Evolutionary conservation across 2,888 invertebrate species (phyloP), one percentile per base, ranked within the genome.

Genomic region (Netelia virgata): DNA sequence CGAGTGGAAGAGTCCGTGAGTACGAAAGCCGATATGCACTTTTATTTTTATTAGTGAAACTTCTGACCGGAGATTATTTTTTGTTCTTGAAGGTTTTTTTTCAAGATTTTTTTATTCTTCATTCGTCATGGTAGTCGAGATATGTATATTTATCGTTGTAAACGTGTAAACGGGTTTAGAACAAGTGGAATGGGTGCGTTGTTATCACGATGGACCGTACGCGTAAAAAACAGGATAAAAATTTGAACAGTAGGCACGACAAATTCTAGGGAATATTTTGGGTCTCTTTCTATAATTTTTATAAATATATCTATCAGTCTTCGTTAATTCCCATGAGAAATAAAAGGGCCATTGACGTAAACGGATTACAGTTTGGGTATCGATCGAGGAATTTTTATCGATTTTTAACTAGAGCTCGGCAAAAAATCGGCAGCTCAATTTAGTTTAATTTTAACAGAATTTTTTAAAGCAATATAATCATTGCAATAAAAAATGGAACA

Each of bases 261-360:
- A 72, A 74, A 74, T 36, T 63, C 63, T 20, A 23, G 68, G 43
- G 70, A 64, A 78, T 78, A 79, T 83, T 64, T 50, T 47, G 47
- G 47, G 16, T 23, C 59, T 63, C 18, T 47, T 14, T 47, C 3
- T 47, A 10, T 1, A 10, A 10, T 47, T 1, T 14, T 14, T 47
- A 10, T 11, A 10, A 3, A 10, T 47, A 10, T 47, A 10, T 47
- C 11, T 11, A 3, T 47, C 47, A 14, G 11, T 47, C 47, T 47
- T 36, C 8, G 36, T 36, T 36, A 36, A 36, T 6, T 3, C 36
- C 36, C 36, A 36, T 5, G 36, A 36, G 36, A 36, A 36, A 36
- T 5, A 36, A 36, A 36, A 36, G 36, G 6, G 36, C 5, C 36
- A 36, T 36, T 36, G 36, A 36, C 36, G 36, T 36, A 36, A 36